Conservation (phyloP, 2,888 invertebrate species). For the Corbicula japonica region DNA sequence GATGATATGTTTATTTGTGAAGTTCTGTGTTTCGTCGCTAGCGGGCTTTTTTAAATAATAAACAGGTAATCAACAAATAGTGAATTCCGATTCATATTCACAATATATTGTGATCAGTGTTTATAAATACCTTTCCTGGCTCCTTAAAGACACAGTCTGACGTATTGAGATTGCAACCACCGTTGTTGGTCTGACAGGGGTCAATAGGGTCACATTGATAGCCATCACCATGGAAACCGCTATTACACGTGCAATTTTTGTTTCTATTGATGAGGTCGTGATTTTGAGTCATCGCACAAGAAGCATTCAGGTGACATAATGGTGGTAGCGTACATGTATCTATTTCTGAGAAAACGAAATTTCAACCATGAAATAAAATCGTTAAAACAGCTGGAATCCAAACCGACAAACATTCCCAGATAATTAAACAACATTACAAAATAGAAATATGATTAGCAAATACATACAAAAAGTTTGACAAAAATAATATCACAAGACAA, state of each 20-base stretch:
- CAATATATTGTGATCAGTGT: no score
- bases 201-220: conserved; percentile 77
- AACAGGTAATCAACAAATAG: no score
- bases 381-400: no score
- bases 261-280: conserved; percentile 14
- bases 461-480: no score
- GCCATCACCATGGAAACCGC: conserved; percentile 80
- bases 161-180: conserved; percentile 76
- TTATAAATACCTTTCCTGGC: conserved; percentile 79
- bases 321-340: conserved; percentile 64
- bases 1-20: no score
- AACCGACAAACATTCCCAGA: no score
- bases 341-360: conserved; percentile 57
- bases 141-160: conserved; percentile 75
- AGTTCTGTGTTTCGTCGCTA: no score
- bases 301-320: conserved; percentile 73
- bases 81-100: no score
- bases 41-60: no score
- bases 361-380: neutral
- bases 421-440: no score
- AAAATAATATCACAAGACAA: no score
- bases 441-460: no score
- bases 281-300: conserved; percentile 69
- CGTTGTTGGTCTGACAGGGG: conserved; percentile 78
- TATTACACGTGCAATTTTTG: conserved; percentile 75